phyloP scores from a whole-genome alignment of 1,140 invertebrate species.

The Drosophila willistoni region DNA sequence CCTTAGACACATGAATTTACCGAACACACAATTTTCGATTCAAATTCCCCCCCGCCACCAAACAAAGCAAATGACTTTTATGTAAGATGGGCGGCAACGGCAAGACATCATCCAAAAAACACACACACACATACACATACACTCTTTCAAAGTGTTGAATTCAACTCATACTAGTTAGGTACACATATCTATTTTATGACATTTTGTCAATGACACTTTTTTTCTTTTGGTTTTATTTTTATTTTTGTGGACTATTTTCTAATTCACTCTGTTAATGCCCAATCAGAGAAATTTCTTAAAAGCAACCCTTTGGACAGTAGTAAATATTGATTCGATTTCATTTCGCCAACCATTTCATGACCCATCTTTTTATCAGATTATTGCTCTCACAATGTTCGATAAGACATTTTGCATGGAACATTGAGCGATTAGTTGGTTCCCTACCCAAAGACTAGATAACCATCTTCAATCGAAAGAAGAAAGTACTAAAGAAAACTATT shows the following conservation, averaged over 20 bases:
- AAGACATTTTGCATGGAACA: too few relatives aligned
- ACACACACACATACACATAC: not conserved
- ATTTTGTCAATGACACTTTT: not conserved
- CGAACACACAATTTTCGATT: constrained; percentile 60
- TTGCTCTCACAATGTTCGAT: too few relatives aligned
- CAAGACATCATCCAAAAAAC: not conserved
- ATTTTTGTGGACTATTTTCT: constrained; percentile 1
- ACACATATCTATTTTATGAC: constrained; percentile 2
- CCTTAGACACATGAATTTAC: constrained; percentile 60
- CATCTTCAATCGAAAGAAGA: too few relatives aligned
- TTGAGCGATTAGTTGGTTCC: too few relatives aligned
- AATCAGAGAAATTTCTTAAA: not conserved
- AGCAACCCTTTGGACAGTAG: not conserved
- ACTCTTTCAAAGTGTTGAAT: not conserved
- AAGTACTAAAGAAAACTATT: too few relatives aligned
- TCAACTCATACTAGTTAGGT: not conserved
- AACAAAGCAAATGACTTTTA: constrained; percentile 51
- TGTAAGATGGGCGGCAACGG: constrained; percentile 23
- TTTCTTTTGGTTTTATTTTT: constrained; percentile 1
- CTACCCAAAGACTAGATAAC: too few relatives aligned
- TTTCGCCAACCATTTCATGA: too few relatives aligned
- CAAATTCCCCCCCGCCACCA: constrained; percentile 30
- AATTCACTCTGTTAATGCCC: not conserved
- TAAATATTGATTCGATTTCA: too few relatives aligned
- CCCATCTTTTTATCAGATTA: too few relatives aligned